These are phyloP conservation scores for Limanda limanda DNA, from an alignment of 2,113 vertebrate species.

Conservation along the genomic window DNA sequence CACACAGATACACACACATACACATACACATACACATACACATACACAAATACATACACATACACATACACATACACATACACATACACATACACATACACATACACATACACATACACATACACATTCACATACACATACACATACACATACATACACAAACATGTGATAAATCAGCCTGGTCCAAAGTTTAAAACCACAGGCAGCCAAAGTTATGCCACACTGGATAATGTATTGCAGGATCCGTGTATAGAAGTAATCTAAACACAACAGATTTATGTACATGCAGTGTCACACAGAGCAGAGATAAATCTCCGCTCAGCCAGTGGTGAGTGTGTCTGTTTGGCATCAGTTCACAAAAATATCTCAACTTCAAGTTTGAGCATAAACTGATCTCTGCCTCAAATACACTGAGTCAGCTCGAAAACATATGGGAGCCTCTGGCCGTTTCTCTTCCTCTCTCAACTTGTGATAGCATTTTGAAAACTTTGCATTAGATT, in stretches of 20 bases:
- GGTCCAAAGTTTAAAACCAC: constrained; percentile 29
- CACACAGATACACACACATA: constrained; percentile 2
- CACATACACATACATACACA: neutral
- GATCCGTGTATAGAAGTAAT: constrained; percentile 68
- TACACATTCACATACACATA: neutral
- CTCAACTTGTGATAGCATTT: constrained; percentile 34
- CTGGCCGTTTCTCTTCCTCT: constrained; percentile 7
- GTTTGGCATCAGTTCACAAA: constrained; percentile 63
- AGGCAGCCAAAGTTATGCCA: constrained; percentile 55
- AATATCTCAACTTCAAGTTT: constrained; percentile 39
- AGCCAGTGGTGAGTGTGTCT: constrained; percentile 41
- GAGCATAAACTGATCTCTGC: constrained; percentile 43
- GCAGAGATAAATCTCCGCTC: constrained; percentile 56
- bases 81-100: neutral
- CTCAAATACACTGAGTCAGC: constrained; percentile 36
- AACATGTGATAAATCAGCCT: constrained; percentile 19
- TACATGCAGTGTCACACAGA: constrained; percentile 57
- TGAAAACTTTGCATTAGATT: constrained; percentile 24
- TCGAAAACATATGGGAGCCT: constrained; percentile 19
- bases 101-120: neutral
- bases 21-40: neutral
- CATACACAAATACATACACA: neutral
- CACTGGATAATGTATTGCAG: constrained; percentile 45
- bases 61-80: neutral
- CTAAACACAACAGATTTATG: constrained; percentile 79